Base-by-base conservation (phyloP, 2,797 vertebrate genomes). In the Myripristis murdjan region DNA sequence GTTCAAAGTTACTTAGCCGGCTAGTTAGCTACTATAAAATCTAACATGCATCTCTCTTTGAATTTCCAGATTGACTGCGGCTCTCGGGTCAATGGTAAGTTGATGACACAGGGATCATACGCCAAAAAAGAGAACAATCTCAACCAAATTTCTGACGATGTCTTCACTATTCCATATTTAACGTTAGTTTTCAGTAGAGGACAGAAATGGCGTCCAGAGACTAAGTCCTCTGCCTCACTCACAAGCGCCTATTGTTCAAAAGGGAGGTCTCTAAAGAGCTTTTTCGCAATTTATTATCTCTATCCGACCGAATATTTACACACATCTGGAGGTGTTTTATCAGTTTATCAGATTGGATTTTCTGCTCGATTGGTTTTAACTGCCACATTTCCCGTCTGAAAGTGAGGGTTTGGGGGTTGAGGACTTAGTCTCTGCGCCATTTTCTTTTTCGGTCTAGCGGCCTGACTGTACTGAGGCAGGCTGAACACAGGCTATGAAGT, bases 371-470 rank as follows among this genome's bases (percentile, higher is more conserved):
- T 0, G 0, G 64, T 23, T 63, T 79, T 83, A 82, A 52, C 52
- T 56, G 9, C 62, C 79, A 31, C 65, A 91, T 85, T 92, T 87
- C 72, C 64, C 75, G 70, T 73, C 87, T 93, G 90, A 95, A 95
- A 95, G 90, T 95, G 95, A 97, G 94, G 96, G 95, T 97, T 96
- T 97, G 96, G 95, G 96, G 96, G 95, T 96, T 99, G 95, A 95
- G 97, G 97, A 99, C 98, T 99, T 99, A 98, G 97, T 99, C 98
- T 99, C 98, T 99, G 96, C 97, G 97, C 97, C 98, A 99, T 99
- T 99, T 99, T 98, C 96, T 99, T 98, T 98, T 98, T 95, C 91
- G 92, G 88, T 93, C 88, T 93, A 93, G 91, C 92, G 89, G 92
- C 92, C 92, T 92, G 93, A 90, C 81, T 91, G 82, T 73, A 59